These are phyloP conservation scores for Calliphora vomitoria DNA, from an alignment of 2,888 invertebrate genomes.

Conservation along the genomic window DNA sequence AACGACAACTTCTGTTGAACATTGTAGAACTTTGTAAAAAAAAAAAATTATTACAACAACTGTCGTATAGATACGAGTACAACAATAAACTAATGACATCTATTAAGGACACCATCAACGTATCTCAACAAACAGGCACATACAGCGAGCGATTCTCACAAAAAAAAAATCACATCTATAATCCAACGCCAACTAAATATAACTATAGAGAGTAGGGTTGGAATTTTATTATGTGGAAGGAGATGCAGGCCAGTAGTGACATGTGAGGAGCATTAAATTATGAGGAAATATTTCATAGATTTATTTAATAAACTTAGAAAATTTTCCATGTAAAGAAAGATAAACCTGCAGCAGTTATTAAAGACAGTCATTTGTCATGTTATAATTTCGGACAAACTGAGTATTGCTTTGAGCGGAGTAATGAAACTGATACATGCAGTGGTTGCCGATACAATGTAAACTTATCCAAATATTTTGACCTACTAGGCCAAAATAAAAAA, in stretches of 20 bases:
- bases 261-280: constrained; percentile 32
- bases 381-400: background rate
- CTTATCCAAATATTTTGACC: too few species aligned
- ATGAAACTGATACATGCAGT: too few species aligned
- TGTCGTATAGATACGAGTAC: constrained; percentile 39
- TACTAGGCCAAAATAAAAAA: too few species aligned
- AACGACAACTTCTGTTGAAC: constrained; percentile 39
- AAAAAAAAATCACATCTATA: background rate
- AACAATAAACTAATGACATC: constrained; percentile 67
- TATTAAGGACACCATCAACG: constrained; percentile 64
- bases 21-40: constrained; percentile 27
- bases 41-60: constrained; percentile 57
- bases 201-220: background rate
- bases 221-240: background rate
- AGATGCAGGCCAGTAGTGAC: constrained; percentile 1
- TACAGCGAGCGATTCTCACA: background rate
- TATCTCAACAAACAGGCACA: constrained; percentile 31
- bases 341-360: background rate
- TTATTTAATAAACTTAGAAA: constrained; percentile 47
- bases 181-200: constrained; percentile 34
- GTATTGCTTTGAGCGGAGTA: background rate
- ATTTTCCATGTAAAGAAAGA: background rate
- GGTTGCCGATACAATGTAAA: too few species aligned
- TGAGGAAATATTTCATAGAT: constrained; percentile 40
- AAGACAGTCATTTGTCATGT: background rate